A percentile compares a stretch with the other conserved stretches of the same genome.
phyloP scores from a whole-genome alignment of 1,140 invertebrate species.

The Sinella curviseta region DNA sequence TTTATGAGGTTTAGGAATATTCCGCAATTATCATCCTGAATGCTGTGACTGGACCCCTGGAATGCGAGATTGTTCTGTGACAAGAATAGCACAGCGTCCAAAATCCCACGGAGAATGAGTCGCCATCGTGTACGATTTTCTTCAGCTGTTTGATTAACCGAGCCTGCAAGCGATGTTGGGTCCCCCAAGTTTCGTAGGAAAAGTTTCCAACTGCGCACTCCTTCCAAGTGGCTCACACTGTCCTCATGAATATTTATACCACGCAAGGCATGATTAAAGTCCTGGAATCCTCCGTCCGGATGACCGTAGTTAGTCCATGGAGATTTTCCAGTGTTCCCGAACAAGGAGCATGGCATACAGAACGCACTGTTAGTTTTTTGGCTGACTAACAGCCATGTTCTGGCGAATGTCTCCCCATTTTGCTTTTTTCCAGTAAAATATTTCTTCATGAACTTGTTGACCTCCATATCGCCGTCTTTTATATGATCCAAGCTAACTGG shows the following conservation, averaged over 20 bases:
- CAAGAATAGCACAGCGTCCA: conserved; percentile 18
- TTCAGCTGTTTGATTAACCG: background rate
- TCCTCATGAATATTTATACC: background rate
- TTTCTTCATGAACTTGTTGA: background rate
- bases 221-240: background rate
- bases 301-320: background rate
- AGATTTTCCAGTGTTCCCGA: background rate
- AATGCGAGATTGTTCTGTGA: conserved; percentile 24
- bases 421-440: background rate
- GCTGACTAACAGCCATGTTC: background rate
- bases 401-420: background rate
- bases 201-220: background rate
- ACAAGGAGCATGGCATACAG: background rate
- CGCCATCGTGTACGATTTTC: background rate
- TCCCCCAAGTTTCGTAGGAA: background rate
- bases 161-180: background rate
- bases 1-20: background rate
- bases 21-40: background rate
- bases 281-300: background rate
- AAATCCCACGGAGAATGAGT: background rate
- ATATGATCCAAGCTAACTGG: background rate
- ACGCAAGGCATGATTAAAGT: background rate
- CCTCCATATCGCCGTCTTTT: background rate
- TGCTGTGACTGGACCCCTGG: background rate
- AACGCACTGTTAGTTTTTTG: background rate